Evolutionary conservation across 2,113 vertebrate species (phyloP), one percentile per base, ranked within the genome.

Genomic region (Herpetotheres cachinnans): DNA sequence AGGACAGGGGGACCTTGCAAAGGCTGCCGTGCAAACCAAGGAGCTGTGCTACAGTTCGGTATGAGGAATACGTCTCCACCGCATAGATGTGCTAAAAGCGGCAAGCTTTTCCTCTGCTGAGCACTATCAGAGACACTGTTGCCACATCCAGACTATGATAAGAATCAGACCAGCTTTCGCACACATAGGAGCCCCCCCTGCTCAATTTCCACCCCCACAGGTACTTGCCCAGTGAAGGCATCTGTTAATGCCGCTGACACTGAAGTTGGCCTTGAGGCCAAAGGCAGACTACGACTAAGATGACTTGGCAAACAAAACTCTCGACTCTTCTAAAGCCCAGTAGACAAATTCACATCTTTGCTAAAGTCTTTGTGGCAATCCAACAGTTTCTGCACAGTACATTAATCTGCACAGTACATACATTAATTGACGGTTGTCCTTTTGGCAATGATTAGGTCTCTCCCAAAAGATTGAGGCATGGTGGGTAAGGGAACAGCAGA

Each of bases 11-110:
- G 7, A 6, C 42, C 34, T 13, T 8, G 26, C 49, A 14, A 24
- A 24, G 49, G 44, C 61, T 24, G 34, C 38, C 16, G 0, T 2
- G 4, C n/a, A 56, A 15, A 40, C 36, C 17, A 6, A 6, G 10
- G 6, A 2, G 18, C 44, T 10, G 1, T 2, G 11, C 44, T 26
- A 5, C 16, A 1, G 10, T 42, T 16, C 26, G 2, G 18, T 3
- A 3, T 3, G 7, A 27, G 56, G 63, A 15, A 6, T 2, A 5
- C 67, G 58, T 21, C 67, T 34, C 22, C 58, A 2, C 32, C 9
- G 2, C 29, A 2, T 1, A 16, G 32, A 4, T 14, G 20, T 3
- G 5, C 36, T 13, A 14, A 59, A 21, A 13, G 38, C 38, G 7
- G 30, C 2, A 2, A 25, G 26, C 32, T 32, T 29, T 21, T 40